These are phyloP conservation scores for Diplodus puntazzo DNA, from an alignment of 2,797 vertebrate species.

Conservation along the genomic window DNA sequence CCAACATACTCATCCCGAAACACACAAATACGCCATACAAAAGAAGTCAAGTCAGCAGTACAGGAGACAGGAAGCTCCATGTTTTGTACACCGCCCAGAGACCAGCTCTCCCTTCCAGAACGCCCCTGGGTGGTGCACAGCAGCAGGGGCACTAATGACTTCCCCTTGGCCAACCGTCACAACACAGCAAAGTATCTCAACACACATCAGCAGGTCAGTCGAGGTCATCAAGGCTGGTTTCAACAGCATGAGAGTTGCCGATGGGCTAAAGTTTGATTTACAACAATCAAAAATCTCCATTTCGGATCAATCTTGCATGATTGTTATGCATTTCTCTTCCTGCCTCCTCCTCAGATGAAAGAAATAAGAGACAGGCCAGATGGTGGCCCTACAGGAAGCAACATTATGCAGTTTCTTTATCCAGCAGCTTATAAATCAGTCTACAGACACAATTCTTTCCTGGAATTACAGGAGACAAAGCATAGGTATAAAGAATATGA, in stretches of 20 bases:
- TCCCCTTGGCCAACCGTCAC: conserved; percentile 40
- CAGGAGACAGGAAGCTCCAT: conserved; percentile 65
- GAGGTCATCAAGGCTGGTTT: conserved; percentile 18
- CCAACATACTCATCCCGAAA: conserved; percentile 5
- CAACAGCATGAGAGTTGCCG: conserved; percentile 6
- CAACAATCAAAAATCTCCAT: conserved; percentile 3
- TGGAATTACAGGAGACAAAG: not conserved
- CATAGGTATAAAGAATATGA: not conserved
- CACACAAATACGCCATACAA: conserved; percentile 21
- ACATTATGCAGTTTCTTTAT: not conserved
- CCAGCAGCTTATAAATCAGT: not conserved
- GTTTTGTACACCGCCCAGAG: conserved; percentile 39
- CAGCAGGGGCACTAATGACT: conserved; percentile 51
- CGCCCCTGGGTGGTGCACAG: conserved; percentile 31
- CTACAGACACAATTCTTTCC: not conserved
- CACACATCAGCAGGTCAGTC: conserved; percentile 1
- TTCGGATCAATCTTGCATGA: too few relatives aligned
- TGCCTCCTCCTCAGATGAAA: not conserved
- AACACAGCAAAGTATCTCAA: conserved; percentile 8
- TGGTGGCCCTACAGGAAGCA: not conserved
- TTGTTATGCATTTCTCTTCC: not conserved
- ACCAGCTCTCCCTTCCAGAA: conserved; percentile 36
- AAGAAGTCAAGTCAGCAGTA: conserved; percentile 62
- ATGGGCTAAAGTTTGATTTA: conserved; percentile 16
- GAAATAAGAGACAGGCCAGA: not conserved